Evolutionary conservation across 2,797 vertebrate genomes (phyloP).

Genomic region (Pogoniulus pusillus): DNA sequence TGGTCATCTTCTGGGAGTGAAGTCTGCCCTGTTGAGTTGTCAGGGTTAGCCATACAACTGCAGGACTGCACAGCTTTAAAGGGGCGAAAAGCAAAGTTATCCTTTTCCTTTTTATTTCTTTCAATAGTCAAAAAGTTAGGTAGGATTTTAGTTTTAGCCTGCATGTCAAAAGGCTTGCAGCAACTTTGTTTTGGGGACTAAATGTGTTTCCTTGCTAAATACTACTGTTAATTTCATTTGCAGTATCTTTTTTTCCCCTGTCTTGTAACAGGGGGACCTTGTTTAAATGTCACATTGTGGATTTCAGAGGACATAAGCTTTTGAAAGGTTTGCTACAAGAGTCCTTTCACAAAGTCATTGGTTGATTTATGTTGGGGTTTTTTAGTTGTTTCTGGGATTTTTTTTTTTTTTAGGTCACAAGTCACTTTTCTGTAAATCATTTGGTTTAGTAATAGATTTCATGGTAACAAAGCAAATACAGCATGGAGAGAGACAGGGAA

Average conservation of each 20-base stretch:
- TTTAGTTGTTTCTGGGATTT: background rate
- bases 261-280: background rate
- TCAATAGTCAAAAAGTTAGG: background rate
- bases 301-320: background rate
- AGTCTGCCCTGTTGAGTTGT: background rate
- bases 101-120: background rate
- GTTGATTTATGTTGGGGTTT: background rate
- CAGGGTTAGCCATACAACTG: background rate
- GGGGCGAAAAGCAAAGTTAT: accelerated
- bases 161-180: background rate
- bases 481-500: background rate
- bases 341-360: background rate
- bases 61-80: background rate
- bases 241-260: background rate
- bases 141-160: background rate
- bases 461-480: background rate
- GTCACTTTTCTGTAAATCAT: background rate
- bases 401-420: background rate
- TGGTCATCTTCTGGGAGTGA: background rate
- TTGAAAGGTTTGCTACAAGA: background rate
- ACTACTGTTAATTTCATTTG: background rate
- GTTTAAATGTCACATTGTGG: background rate
- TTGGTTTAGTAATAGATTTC: background rate
- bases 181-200: background rate
- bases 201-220: background rate